Evolutionary conservation across 2,113 vertebrate genomes (phyloP).

Genomic region (Siniperca knerii): DNA sequence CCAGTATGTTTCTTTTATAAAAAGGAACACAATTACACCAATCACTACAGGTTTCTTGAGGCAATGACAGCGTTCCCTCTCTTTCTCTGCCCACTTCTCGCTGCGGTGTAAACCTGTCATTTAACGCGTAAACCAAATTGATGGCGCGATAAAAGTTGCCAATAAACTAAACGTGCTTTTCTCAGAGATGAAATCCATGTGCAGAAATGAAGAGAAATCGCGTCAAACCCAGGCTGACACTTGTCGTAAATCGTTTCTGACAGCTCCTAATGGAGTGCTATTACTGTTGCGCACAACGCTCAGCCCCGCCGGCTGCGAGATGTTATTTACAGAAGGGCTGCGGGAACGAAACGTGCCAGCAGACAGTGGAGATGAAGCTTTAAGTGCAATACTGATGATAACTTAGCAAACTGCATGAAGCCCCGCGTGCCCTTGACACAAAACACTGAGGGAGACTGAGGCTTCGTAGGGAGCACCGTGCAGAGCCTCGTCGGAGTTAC

Average conservation of each 20-base stretch:
- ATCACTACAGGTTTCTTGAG: constrained; percentile 5
- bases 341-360: not conserved
- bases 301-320: constrained; percentile 24
- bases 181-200: constrained; percentile 47
- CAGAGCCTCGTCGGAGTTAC: constrained; percentile 49
- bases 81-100: constrained; percentile 15
- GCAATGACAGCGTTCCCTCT: not conserved
- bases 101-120: constrained; percentile 50
- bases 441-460: not conserved
- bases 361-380: not conserved
- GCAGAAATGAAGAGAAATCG: constrained; percentile 62
- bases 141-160: constrained; percentile 73
- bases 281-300: constrained; percentile 69
- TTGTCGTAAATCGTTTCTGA: constrained; percentile 72
- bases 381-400: not conserved
- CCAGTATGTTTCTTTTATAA: constrained; percentile 3
- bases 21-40: constrained; percentile 4
- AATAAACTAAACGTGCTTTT: constrained; percentile 42
- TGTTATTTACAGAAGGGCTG: constrained; percentile 5
- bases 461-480: constrained; percentile 21
- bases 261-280: constrained; percentile 70
- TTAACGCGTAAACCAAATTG: constrained; percentile 49
- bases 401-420: constrained; percentile 51
- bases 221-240: constrained; percentile 67
- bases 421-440: constrained; percentile 25